Percentiles rank a stretch among this genome's conserved stretches.
Evolutionary conservation across 2,113 vertebrate species (phyloP).

Genomic region (Psephotus haematonotus): DNA sequence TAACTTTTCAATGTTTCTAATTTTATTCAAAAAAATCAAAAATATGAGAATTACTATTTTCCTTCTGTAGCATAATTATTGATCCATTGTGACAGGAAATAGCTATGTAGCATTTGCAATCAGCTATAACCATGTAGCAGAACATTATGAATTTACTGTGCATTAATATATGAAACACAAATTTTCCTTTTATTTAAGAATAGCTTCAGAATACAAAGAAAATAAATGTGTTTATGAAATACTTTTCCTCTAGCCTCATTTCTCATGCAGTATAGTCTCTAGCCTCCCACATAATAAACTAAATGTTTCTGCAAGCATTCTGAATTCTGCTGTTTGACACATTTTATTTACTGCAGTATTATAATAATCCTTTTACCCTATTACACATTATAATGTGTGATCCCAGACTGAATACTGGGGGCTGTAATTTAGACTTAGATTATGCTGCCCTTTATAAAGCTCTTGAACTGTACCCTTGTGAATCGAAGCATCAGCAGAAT

Average conservation of each 20-base stretch:
- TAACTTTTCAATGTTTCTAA: neutral
- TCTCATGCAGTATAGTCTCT: neutral
- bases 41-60: neutral
- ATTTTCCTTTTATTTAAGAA: neutral
- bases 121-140: neutral
- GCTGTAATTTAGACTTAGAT: slow-evolving; percentile 34
- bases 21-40: neutral
- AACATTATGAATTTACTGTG: neutral
- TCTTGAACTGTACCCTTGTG: slow-evolving; percentile 20
- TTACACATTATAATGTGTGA: neutral
- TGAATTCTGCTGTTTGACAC: slow-evolving; percentile 6
- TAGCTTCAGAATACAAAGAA: neutral
- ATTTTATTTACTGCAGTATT: slow-evolving; percentile 45
- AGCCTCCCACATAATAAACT: neutral
- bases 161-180: neutral
- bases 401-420: neutral
- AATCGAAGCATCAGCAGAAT: slow-evolving; percentile 9
- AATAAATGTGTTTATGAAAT: neutral
- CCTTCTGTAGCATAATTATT: neutral
- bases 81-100: neutral
- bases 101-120: neutral
- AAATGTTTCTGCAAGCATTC: slow-evolving; percentile 5
- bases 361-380: slow-evolving; percentile 48
- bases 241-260: neutral
- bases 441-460: slow-evolving; percentile 35